Percentiles rank a stretch among this genome's conserved stretches.
phyloP scores from a whole-genome alignment of 2,113 vertebrate species.

The Oryzias javanicus region DNA sequence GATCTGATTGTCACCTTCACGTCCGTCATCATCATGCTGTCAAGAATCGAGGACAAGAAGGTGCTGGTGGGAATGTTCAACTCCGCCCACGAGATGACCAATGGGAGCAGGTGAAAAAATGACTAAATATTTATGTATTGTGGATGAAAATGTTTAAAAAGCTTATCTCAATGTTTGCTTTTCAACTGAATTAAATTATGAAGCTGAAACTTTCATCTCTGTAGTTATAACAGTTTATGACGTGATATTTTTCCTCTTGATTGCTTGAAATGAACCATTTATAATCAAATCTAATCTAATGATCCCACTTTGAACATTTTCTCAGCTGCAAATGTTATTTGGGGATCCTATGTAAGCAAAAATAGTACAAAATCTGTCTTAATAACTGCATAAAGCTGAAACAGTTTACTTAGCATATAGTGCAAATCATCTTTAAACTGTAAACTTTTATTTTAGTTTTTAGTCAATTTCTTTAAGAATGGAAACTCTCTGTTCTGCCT shows the following conservation, averaged over 20 bases:
- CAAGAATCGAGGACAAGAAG: constrained; percentile 89
- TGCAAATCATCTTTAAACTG: no score
- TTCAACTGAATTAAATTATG: no score
- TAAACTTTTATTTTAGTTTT: no score
- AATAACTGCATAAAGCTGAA: no score
- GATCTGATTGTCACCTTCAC: constrained; percentile 90
- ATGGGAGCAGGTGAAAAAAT: constrained; percentile 81
- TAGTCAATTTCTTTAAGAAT: no score
- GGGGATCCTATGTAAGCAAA: background rate
- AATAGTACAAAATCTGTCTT: background rate
- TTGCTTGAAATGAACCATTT: no score
- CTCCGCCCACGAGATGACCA: constrained; percentile 89
- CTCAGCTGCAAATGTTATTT: background rate
- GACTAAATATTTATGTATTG: background rate
- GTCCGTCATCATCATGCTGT: constrained; percentile 86
- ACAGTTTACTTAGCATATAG: background rate
- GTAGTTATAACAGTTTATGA: background rate
- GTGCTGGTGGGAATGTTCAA: constrained; percentile 87
- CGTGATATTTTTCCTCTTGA: no score
- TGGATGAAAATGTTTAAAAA: no score
- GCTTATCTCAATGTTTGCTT: no score
- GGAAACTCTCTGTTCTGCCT: no score
- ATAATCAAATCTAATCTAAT: no score
- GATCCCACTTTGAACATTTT: background rate
- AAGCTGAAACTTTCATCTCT: no score